These are phyloP conservation scores for Volucella inflata DNA, from an alignment of 2,888 invertebrate genomes.

Conservation along the genomic window DNA sequence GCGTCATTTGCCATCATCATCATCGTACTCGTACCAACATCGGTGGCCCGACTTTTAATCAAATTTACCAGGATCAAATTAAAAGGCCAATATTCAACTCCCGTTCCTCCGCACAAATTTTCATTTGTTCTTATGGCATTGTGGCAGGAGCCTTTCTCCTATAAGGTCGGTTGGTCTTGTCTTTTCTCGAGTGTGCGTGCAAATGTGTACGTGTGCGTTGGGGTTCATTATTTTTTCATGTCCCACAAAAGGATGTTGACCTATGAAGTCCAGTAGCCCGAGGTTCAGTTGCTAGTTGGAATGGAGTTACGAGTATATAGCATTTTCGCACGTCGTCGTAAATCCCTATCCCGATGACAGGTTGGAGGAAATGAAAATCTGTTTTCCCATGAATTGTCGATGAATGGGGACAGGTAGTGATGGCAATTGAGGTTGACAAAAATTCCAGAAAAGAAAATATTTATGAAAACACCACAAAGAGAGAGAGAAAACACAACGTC, in stretches of 20 bases:
- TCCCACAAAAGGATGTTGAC: conserved; percentile 60
- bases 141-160: conserved; percentile 12
- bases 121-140: conserved; percentile 30
- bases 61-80: conserved; percentile 73
- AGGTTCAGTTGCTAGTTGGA: background rate
- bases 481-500: background rate
- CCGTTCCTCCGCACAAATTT: conserved; percentile 8
- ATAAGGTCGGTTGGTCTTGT: no score
- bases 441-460: conserved; percentile 51
- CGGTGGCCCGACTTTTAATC: conserved; percentile 63
- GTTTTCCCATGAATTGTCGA: conserved; percentile 53
- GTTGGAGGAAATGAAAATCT: conserved; percentile 32
- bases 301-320: conserved; percentile 28
- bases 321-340: conserved; percentile 62
- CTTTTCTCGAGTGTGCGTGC: no score
- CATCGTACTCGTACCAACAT: background rate
- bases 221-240: conserved; percentile 65
- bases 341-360: conserved; percentile 37
- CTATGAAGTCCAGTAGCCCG: background rate
- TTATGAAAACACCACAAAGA: conserved; percentile 3
- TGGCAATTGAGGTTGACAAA: background rate
- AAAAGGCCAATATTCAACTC: conserved; percentile 63
- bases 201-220: conserved; percentile 38
- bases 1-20: conserved; percentile 9
- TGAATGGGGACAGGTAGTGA: background rate